Base-by-base conservation (phyloP, 2,113 vertebrate genomes). In the Fulica atra region DNA sequence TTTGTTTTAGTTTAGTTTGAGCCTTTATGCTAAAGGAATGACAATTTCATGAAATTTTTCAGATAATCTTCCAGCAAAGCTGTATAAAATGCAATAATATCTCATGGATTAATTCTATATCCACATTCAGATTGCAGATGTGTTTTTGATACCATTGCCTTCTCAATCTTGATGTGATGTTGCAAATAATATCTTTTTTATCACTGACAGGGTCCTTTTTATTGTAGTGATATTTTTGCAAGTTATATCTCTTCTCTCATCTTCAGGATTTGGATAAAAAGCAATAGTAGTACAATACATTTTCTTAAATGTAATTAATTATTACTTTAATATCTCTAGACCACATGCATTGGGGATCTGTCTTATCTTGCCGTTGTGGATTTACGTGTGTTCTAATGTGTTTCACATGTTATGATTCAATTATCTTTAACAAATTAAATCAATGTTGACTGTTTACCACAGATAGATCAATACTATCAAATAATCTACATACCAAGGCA, bases 271-370 rank as follows among this genome's bases (percentile, higher is more conserved):
- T 66, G 29, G 17, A 76, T 86, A 87, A 69, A 25, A 80, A 95
- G 60, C 13, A 91, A 81, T 70, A 57, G 44, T 60, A 96, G 20
- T 65, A 69, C 38, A 80, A 46, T 78, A 60, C 11, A 79, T 92
- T 78, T 94, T 83, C 21, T 73, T 72, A 93, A 81, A 92, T 53
- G n/a, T 13, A 86, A 71, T 54, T 63, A 92, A 60, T 68, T 91
- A 86, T 81, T 68, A 53, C 76, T 85, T 50, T 79, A 36, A 89
- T 82, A 31, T 56, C 20, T 79, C 23, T 23, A 93, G 64, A 68
- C 57, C 29, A 12, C 44, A 89, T 74, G 68, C 17, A n/a, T 29
- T 74, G 44, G 82, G 81, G 16, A 87, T 87, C 70, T 56, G 10
- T 81, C 46, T 33, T 71, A 64, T 76, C 72, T 40, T 77, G 8